phyloP scores from a whole-genome alignment of 1,140 invertebrate species.

The Pseudachorutes palmiensis region DNA sequence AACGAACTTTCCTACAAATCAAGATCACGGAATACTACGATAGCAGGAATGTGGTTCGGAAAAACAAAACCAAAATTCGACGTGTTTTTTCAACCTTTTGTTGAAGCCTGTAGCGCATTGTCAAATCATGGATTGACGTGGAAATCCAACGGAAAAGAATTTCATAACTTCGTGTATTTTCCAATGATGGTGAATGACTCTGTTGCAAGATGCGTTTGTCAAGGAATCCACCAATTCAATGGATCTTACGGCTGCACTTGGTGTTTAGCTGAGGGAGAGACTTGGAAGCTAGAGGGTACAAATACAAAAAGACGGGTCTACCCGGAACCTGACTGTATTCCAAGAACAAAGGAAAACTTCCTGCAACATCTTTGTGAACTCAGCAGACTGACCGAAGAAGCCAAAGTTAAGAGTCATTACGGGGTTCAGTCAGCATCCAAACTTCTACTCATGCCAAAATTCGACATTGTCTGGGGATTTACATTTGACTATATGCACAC shows the following conservation, averaged over 20 bases:
- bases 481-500: not conserved
- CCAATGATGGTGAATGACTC: slow-evolving; percentile 14
- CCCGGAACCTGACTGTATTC: not conserved
- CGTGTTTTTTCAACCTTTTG: slow-evolving; percentile 8
- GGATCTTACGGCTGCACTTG: slow-evolving; percentile 20
- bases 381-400: not conserved
- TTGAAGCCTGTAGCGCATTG: slow-evolving; percentile 1
- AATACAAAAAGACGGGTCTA: not conserved
- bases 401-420: not conserved
- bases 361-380: not conserved
- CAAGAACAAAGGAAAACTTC: not conserved
- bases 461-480: not conserved
- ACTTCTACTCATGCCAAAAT: not conserved
- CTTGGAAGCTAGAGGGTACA: not conserved
- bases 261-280: slow-evolving; percentile 17
- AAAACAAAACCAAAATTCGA: slow-evolving; percentile 15
- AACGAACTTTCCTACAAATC: slow-evolving; percentile 39
- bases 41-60: slow-evolving; percentile 32
- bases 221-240: slow-evolving; percentile 21
- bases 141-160: not conserved
- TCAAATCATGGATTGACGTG: not conserved
- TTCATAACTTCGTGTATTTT: slow-evolving; percentile 14
- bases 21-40: slow-evolving; percentile 26
- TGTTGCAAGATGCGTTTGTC: slow-evolving; percentile 11
- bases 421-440: not conserved